Conservation (phyloP, 2,888 invertebrate species). For the Cylloceria caligata region DNA sequence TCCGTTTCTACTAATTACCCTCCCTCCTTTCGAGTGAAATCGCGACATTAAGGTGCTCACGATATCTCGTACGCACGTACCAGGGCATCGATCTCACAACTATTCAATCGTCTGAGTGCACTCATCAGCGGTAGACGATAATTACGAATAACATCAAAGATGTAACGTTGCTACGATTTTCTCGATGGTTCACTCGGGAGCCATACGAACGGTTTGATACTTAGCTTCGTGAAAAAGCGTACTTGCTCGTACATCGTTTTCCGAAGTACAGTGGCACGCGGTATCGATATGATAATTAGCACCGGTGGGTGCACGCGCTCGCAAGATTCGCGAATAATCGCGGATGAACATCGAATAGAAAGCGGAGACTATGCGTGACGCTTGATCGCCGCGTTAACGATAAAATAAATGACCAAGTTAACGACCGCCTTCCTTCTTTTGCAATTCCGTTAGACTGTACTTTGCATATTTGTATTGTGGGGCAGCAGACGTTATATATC, state of each 20-base stretch:
- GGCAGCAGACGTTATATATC: background rate
- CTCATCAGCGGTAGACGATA: constrained; percentile 46
- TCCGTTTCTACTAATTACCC: constrained; percentile 12
- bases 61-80: background rate
- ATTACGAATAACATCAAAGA: constrained; percentile 48
- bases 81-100: constrained; percentile 38
- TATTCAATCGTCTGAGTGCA: background rate
- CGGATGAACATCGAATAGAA: constrained; percentile 56
- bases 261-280: background rate
- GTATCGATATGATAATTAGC: constrained; percentile 48
- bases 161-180: background rate
- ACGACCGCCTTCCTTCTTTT: constrained; percentile 37
- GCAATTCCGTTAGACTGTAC: constrained; percentile 9
- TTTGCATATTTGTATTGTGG: constrained; percentile 18
- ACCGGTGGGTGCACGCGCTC: constrained; percentile 20
- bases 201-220: constrained; percentile 19
- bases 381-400: constrained; percentile 56
- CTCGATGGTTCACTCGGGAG: constrained; percentile 21
- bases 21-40: background rate
- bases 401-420: constrained; percentile 55
- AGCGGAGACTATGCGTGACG: constrained; percentile 45
- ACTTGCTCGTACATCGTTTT: background rate
- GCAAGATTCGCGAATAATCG: constrained; percentile 38
- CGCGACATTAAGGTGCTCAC: background rate
- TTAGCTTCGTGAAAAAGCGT: constrained; percentile 17